phyloP scores from a whole-genome alignment of 2,797 vertebrate species.

The Galago senegalensis region DNA sequence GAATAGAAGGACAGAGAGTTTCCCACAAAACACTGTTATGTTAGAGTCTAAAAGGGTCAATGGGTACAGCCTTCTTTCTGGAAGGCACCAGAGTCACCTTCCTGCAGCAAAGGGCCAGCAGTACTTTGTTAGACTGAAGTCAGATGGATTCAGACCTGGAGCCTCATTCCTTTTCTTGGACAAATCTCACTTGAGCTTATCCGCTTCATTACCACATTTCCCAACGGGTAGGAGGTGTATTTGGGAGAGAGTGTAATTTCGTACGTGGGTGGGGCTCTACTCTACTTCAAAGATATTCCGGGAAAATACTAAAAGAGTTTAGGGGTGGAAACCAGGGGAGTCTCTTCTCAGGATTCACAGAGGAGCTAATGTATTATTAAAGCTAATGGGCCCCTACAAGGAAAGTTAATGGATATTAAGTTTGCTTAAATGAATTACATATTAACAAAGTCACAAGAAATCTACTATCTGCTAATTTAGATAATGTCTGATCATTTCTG shows the following conservation, averaged over 20 bases:
- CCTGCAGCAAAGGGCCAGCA: background rate
- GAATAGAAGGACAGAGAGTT: background rate
- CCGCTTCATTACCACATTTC: slow-evolving; percentile 23
- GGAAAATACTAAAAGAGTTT: slow-evolving; percentile 64
- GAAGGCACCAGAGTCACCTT: background rate
- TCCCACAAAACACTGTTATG: background rate
- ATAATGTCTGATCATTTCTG: slow-evolving; percentile 90
- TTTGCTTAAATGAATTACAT: slow-evolving; percentile 93
- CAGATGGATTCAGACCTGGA: slow-evolving; percentile 43
- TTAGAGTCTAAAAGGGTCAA: background rate
- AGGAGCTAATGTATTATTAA: slow-evolving; percentile 91
- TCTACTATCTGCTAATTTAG: slow-evolving; percentile 91
- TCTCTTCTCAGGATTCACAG: slow-evolving; percentile 89
- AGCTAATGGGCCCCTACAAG: slow-evolving; percentile 92
- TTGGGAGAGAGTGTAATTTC: slow-evolving; percentile 35
- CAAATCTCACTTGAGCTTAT: slow-evolving; percentile 27
- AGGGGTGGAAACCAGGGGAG: slow-evolving; percentile 73
- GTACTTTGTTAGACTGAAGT: slow-evolving; percentile 17
- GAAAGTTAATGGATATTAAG: slow-evolving; percentile 92
- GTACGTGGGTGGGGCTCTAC: slow-evolving; percentile 16
- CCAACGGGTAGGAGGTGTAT: slow-evolving; percentile 4
- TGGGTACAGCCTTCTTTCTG: background rate
- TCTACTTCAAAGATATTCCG: slow-evolving; percentile 58
- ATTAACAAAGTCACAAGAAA: slow-evolving; percentile 90
- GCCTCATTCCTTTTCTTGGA: slow-evolving; percentile 23